Base-by-base conservation (phyloP, 1,140 invertebrate genomes). In the Macrobrachium rosenbergii region DNA sequence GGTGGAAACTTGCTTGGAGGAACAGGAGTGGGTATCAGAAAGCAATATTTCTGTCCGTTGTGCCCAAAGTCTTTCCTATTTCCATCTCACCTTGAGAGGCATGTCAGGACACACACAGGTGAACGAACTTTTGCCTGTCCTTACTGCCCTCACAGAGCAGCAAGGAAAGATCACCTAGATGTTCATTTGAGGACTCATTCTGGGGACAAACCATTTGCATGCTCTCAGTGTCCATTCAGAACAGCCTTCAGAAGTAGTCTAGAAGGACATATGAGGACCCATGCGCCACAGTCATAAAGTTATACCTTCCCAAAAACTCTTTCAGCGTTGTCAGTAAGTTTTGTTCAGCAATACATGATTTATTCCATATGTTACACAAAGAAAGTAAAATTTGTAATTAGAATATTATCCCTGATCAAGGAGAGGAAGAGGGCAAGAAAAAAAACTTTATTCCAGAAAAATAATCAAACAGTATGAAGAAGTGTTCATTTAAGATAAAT, bases 91-190 rank as follows among this genome's bases (percentile, higher is more conserved):
- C 88, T 92, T 69, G 92, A 91, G 72, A 88, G 91, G 23, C 92
- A 92, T 76, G 90, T 92, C 62, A 89, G 90, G 17, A 88, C 85
- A 10, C 88, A 89, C 81, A 89, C 88, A 17, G 86, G 86, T 0
- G 86, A 88, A 67, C 59, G 81, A 14, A 88, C 81, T 12, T 88
- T 88, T 43, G 86, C 86, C 23, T 88, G 86, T 52, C 86, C 86
- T 14, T 83, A 88, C 73, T 88, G 86, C 63, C 80, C 86, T 3
- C 86, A 88, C 73, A 69, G 80, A 17, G 96, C 96, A 91, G 92
- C 94, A 1, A 92, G 94, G n/a, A 83, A 89, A 58, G 82, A 84
- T 59, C 85, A 89, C 59, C 87, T 89, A 12, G 83, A 86, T 23
- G 88, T 86, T 8, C 88, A 89, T 67, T 78, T 86, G n/a, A 63